These are phyloP conservation scores for Sweltsa coloradensis DNA, from an alignment of 1,140 invertebrate species.

Conservation along the genomic window DNA sequence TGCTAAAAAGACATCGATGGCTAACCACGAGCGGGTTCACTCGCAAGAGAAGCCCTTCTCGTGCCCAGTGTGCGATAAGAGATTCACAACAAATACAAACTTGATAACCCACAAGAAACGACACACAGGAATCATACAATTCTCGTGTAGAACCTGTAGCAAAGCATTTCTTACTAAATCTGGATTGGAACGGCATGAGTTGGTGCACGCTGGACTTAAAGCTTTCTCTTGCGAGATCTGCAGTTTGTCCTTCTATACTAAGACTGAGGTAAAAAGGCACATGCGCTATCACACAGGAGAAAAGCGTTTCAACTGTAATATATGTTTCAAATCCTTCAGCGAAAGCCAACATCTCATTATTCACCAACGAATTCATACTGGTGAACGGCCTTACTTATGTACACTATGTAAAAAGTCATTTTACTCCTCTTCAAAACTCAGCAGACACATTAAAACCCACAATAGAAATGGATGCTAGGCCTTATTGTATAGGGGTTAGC, in stretches of 20 bases:
- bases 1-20: constrained; percentile 25
- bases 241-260: not conserved
- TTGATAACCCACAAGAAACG: constrained; percentile 1
- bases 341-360: constrained; percentile 3
- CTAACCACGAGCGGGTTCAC: constrained; percentile 16
- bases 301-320: not conserved
- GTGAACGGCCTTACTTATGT: constrained; percentile 6
- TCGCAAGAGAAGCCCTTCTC: constrained; percentile 48
- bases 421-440: not conserved
- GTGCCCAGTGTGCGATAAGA: constrained; percentile 60
- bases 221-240: not conserved
- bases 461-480: no score
- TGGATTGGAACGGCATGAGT: not conserved
- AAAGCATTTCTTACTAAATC: constrained; percentile 1
- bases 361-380: constrained; percentile 4
- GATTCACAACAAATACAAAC: constrained; percentile 38
- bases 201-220: constrained; percentile 1
- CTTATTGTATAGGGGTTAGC: no score
- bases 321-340: constrained; percentile 1
- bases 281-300: constrained; percentile 3
- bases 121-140: not conserved
- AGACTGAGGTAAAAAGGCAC: constrained; percentile 1
- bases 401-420: constrained; percentile 1
- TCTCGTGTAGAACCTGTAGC: not conserved
- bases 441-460: not conserved